Percentiles rank a stretch among this genome's conserved stretches.
Evolutionary conservation across 2,113 vertebrate genomes (phyloP).

Genomic region (Halcyon malimbica): DNA sequence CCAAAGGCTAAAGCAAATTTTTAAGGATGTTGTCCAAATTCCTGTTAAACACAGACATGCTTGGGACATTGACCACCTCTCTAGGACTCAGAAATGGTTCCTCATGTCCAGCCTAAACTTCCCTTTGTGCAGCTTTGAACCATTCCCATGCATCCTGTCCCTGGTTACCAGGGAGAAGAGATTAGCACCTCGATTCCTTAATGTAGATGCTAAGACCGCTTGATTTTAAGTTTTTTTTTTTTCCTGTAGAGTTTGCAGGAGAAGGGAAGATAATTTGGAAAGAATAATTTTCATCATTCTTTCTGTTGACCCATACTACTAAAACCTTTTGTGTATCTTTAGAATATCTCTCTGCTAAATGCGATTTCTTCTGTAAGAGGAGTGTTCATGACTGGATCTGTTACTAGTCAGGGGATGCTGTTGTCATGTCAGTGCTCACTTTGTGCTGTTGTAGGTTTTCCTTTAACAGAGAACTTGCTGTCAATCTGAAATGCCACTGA

Average conservation of each 20-base stretch:
- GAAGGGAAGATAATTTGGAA: background rate
- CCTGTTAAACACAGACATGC: background rate
- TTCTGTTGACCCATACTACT: background rate
- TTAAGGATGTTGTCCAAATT: background rate
- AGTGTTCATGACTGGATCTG: background rate
- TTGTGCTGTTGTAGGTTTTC: background rate
- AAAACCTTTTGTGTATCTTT: background rate
- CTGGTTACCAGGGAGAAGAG: background rate
- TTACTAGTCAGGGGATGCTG: background rate
- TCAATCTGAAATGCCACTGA: conserved; percentile 35
- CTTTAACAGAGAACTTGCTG: conserved; percentile 7
- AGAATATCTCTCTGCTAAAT: background rate
- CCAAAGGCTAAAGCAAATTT: background rate
- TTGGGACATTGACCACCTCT: background rate
- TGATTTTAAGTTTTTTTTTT: background rate
- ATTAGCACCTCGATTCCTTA: background rate
- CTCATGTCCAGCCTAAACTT: background rate
- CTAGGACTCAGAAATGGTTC: background rate
- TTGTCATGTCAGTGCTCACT: background rate
- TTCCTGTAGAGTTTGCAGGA: background rate
- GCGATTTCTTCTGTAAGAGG: background rate
- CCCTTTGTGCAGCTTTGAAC: background rate
- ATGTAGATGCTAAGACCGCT: background rate
- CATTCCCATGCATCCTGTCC: fast-evolving
- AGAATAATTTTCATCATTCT: background rate